Evolutionary conservation across 2,113 vertebrate genomes (phyloP).

Genomic region (Podilymbus podiceps): DNA sequence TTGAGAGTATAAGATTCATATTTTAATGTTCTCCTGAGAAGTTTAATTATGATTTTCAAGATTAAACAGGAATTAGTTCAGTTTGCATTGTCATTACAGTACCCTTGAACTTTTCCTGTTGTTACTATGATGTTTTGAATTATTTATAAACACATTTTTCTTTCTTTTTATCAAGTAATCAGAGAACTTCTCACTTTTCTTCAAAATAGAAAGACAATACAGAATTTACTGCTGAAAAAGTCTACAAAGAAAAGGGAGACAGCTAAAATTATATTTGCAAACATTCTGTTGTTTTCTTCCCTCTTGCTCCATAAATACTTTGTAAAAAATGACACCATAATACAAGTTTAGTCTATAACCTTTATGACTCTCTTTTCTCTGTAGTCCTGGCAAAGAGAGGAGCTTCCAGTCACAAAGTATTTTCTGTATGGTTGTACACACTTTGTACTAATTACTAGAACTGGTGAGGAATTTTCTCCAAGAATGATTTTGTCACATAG

Average conservation of each 20-base stretch:
- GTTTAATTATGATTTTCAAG: background rate
- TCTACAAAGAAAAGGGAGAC: background rate
- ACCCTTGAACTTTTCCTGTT: background rate
- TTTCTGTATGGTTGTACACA: background rate
- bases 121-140: background rate
- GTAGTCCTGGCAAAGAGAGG: background rate
- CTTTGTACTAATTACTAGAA: background rate
- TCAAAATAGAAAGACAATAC: background rate
- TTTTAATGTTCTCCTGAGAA: background rate
- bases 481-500: background rate
- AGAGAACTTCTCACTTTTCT: background rate
- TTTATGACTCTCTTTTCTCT: background rate
- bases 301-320: background rate
- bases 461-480: background rate
- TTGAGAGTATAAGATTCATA: background rate
- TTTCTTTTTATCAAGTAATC: background rate
- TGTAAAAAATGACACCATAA: background rate
- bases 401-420: background rate
- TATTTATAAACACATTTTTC: background rate
- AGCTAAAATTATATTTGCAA: background rate
- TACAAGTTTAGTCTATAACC: background rate
- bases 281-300: background rate
- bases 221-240: background rate
- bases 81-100: background rate
- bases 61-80: background rate